These are phyloP conservation scores for Neocrepidodera transversa DNA, from an alignment of 2,888 invertebrate genomes.

Conservation along the genomic window DNA sequence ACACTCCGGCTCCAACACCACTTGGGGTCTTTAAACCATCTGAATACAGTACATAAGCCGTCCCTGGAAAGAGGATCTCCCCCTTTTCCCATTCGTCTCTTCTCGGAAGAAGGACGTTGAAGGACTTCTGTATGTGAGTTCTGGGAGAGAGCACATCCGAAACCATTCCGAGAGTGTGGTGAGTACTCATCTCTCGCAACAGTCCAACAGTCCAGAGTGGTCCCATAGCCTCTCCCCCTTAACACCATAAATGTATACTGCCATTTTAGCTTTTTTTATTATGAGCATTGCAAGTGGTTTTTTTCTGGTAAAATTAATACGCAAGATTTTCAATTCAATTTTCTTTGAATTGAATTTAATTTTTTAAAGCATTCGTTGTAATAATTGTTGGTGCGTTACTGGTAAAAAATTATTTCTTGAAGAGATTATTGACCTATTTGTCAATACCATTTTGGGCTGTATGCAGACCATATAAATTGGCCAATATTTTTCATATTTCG, in stretches of 20 bases:
- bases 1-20: too few relatives aligned
- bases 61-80: too few relatives aligned
- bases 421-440: slow-evolving; percentile 99
- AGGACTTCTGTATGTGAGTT: too few relatives aligned
- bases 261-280: slow-evolving; percentile 89
- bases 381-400: slow-evolving; percentile 99
- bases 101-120: too few relatives aligned
- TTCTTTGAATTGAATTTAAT: slow-evolving; percentile 96
- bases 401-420: slow-evolving; percentile 98
- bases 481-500: slow-evolving; percentile 96
- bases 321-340: slow-evolving; percentile 97
- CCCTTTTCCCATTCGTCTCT: too few relatives aligned
- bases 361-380: slow-evolving; percentile 74
- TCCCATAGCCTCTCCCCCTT: too few relatives aligned
- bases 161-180: too few relatives aligned
- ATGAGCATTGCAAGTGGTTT: slow-evolving; percentile 94
- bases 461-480: slow-evolving; percentile 92
- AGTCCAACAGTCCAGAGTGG: too few relatives aligned
- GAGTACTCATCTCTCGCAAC: too few relatives aligned
- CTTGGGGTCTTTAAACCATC: too few relatives aligned
- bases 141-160: too few relatives aligned
- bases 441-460: slow-evolving; percentile 99
- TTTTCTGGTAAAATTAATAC: slow-evolving; percentile 86
- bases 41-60: too few relatives aligned
- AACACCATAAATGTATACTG: slow-evolving; percentile 94